A percentile compares a stretch with the other conserved stretches of the same genome.
Conservation (phyloP, 2,888 invertebrate genomes). For the Teleogryllus oceanicus region DNA sequence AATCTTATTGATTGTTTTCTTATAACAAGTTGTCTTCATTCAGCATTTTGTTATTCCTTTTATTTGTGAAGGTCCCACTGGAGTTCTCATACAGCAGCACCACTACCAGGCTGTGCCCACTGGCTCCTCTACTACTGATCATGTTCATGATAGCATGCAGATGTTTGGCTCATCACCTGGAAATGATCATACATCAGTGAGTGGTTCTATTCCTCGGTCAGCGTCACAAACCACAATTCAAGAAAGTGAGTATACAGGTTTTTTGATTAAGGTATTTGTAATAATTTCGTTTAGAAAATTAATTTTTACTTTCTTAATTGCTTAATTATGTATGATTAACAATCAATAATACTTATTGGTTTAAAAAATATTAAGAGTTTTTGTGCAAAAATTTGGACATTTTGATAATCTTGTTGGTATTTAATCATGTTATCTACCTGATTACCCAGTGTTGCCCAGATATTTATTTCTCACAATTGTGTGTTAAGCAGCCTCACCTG, state of each 20-base stretch:
- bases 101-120: conserved; percentile 84
- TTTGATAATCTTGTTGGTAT: no score
- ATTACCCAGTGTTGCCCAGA: no score
- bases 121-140: conserved; percentile 33
- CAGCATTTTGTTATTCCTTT: neutral
- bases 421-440: no score
- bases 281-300: neutral
- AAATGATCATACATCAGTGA: conserved; percentile 4
- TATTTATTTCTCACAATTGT: no score
- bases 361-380: no score
- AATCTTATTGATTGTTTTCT: no score
- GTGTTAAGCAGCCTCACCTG: no score
- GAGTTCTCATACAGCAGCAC: conserved; percentile 88
- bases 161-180: conserved; percentile 31
- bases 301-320: neutral
- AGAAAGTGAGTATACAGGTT: conserved; percentile 50
- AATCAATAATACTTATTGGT: no score
- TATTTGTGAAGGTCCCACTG: conserved; percentile 68
- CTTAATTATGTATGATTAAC: no score
- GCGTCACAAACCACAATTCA: conserved; percentile 51
- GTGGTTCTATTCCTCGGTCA: conserved; percentile 42
- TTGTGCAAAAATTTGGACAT: no score
- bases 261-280: neutral
- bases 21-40: no score
- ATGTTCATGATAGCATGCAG: conserved; percentile 28